Evolutionary conservation across 2,888 invertebrate genomes (phyloP), one percentile per base, ranked within the genome.

Genomic region (Synergus japonicus): DNA sequence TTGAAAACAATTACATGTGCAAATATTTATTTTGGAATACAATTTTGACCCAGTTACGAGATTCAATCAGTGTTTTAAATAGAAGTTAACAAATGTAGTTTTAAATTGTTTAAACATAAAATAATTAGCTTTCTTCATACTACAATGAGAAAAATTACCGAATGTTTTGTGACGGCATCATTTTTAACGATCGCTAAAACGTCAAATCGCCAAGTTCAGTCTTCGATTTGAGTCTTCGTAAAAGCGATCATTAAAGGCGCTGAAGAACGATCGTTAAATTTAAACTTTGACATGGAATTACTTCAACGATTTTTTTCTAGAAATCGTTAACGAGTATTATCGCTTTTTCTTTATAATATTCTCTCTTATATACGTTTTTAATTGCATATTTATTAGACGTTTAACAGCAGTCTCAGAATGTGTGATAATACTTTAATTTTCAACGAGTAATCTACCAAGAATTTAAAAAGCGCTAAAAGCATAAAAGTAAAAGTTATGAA

Each of bases 101-200:
- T 37, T 37, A 37, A 37, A 37, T 37, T 37, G 5, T 37, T 37
- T 37, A 37, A 37, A 5, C 5, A 37, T 37, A 37, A 2, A 49
- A 7, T 15, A 15, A 49, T 49, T 15, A 49, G 0, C 15, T 49
- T 49, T 15, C 15, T 49, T 15, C 0, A 2, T 44, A 44, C 10
- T 3, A 49, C 15, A 49, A 1, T 15, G 49, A 7, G 22, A 13
- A 22, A 18, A 67, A 43, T 43, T 13, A 18, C 3, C 44, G 22
- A 67, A 15, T 67, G 43, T 44, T 44, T 46, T 22, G 13, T 22
- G 22, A 44, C 22, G 10, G 18, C 18, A 46, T 44, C n/a, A 67
- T n/a, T 44, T 67, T 67, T 67, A 67, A 67, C 44, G 67, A 18
- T 67, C 66, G 18, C 44, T 67, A 67, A 46, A 13, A 46, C 2